phyloP scores from a whole-genome alignment of 2,113 vertebrate species.

The Xiphorhynchus elegans region DNA sequence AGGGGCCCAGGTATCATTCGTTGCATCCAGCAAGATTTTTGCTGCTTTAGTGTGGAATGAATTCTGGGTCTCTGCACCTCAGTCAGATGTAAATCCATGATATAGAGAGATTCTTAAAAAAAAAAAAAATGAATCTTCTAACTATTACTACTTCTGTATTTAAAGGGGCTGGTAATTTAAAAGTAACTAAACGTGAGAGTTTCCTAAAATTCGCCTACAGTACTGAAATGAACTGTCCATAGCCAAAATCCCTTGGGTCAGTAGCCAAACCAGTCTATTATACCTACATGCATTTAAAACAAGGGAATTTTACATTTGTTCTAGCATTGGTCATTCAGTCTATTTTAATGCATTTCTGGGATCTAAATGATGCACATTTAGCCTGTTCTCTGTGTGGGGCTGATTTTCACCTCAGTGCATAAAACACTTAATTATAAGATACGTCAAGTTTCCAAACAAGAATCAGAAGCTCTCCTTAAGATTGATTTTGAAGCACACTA shows the following conservation, averaged over 20 bases:
- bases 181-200: background rate
- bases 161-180: background rate
- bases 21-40: background rate
- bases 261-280: background rate
- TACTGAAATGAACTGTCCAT: background rate
- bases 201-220: background rate
- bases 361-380: background rate
- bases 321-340: background rate
- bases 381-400: conserved; percentile 37
- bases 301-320: background rate
- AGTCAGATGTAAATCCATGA: background rate
- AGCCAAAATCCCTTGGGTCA: background rate
- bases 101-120: background rate
- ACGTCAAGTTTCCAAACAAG: conserved; percentile 55
- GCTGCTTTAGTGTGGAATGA: background rate
- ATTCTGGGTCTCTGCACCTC: background rate
- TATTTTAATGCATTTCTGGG: background rate
- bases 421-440: conserved; percentile 57
- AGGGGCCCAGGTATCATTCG: too few species aligned
- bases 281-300: background rate
- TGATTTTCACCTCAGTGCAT: conserved; percentile 51
- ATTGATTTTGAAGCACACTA: conserved; percentile 41
- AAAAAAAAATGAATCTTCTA: background rate
- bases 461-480: conserved; percentile 30
- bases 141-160: background rate